Conservation (phyloP, 2,113 vertebrate species). For the Leiothrix lutea region DNA sequence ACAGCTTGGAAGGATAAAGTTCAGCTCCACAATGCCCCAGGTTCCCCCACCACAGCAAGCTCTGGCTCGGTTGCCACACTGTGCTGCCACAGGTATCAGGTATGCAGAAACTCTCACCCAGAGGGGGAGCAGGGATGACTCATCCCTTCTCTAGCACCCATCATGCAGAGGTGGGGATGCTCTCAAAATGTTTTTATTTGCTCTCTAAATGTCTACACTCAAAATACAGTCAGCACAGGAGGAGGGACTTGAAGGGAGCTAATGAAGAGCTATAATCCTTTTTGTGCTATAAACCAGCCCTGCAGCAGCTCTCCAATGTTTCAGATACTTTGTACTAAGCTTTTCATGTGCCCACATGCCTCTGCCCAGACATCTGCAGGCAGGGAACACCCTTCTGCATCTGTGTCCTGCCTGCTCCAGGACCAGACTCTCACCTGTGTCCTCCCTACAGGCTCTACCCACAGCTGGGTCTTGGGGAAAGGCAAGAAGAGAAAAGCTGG, state of each 20-base stretch:
- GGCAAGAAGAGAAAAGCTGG: background rate
- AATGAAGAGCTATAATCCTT: background rate
- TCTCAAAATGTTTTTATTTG: background rate
- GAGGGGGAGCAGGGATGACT: background rate
- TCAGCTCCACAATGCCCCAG: background rate
- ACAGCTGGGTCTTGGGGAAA: background rate
- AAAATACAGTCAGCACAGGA: background rate
- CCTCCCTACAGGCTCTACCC: background rate
- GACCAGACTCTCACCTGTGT: background rate
- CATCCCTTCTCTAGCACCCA: background rate
- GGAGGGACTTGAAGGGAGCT: background rate
- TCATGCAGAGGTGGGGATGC: background rate
- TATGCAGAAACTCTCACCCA: background rate
- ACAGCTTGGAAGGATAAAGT: constrained; percentile 36
- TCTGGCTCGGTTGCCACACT: fast-evolving
- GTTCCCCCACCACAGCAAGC: background rate
- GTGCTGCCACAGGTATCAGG: background rate
- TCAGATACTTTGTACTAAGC: background rate
- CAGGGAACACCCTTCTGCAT: background rate
- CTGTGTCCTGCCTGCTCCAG: background rate
- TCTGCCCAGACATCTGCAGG: background rate
- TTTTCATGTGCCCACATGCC: background rate
- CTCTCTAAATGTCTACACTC: background rate
- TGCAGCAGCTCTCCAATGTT: background rate
- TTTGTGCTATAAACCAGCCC: background rate